Percentiles rank a stretch among this genome's conserved stretches.
phyloP scores from a whole-genome alignment of 2,113 vertebrate genomes.

The Phyllostomus hastatus region DNA sequence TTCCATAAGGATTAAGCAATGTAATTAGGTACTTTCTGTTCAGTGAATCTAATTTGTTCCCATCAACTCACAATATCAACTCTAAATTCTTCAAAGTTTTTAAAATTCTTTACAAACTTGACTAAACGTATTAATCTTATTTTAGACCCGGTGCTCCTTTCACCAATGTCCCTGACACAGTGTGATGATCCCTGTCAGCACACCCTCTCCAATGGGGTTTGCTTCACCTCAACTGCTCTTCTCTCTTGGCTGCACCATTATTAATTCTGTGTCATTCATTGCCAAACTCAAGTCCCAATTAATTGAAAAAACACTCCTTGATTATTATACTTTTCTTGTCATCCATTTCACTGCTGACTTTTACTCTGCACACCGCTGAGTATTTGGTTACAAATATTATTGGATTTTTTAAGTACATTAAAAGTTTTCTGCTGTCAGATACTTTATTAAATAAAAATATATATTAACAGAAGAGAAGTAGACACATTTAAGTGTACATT shows the following conservation, averaged over 20 bases:
- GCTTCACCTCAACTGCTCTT: background rate
- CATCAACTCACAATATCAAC: background rate
- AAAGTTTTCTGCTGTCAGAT: conserved; percentile 2
- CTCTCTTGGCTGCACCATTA: background rate
- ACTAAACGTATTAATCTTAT: background rate
- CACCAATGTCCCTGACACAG: background rate
- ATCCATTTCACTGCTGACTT: background rate
- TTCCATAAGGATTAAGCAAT: background rate
- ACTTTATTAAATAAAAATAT: conserved; percentile 51
- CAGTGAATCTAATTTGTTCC: background rate
- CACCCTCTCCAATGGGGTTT: background rate
- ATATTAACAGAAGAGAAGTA: conserved; percentile 20
- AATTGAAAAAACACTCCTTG: background rate
- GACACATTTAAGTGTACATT: conserved; percentile 17
- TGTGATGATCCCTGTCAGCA: background rate
- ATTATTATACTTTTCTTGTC: background rate
- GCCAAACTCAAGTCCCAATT: background rate
- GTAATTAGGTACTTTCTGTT: background rate
- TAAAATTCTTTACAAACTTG: background rate
- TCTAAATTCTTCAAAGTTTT: background rate
- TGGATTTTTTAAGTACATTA: background rate
- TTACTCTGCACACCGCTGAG: background rate
- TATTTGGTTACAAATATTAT: background rate
- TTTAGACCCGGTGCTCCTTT: background rate
- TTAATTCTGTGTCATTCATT: background rate